Conservation (phyloP, 2,113 vertebrate genomes). For the Pedionomus torquatus region DNA sequence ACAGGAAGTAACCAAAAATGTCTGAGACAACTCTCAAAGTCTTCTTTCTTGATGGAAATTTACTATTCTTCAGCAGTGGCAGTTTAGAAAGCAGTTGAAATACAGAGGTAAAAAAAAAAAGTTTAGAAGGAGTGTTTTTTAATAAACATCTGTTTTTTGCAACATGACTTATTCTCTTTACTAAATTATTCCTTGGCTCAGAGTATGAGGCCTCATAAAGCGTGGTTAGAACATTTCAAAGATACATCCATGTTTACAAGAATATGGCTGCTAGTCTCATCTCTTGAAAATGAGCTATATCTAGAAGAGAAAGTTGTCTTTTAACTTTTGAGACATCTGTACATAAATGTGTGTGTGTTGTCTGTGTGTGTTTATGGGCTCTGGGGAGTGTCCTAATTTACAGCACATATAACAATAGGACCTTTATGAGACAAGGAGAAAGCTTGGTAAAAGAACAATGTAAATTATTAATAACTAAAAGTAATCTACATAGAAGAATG, state of each 20-base stretch:
- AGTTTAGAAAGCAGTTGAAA: slow-evolving; percentile 37
- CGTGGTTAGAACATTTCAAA: slow-evolving; percentile 20
- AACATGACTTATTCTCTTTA: slow-evolving; percentile 64
- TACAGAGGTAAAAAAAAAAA: neutral
- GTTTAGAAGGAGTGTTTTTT: neutral
- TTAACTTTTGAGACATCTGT: slow-evolving; percentile 14
- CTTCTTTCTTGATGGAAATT: slow-evolving; percentile 3
- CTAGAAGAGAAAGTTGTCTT: neutral
- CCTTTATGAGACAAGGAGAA: slow-evolving; percentile 44
- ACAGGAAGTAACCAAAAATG: slow-evolving; percentile 24
- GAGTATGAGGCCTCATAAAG: neutral
- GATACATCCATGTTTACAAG: slow-evolving; percentile 36
- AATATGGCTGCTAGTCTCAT: slow-evolving; percentile 36
- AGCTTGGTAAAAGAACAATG: slow-evolving; percentile 18
- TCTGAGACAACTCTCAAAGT: neutral
- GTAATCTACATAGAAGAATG: neutral
- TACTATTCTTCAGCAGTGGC: neutral
- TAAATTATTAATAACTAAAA: slow-evolving; percentile 17
- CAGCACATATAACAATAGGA: neutral
- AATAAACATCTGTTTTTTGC: slow-evolving; percentile 48
- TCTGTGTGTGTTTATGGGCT: neutral
- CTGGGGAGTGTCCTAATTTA: neutral
- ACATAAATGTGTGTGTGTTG: neutral
- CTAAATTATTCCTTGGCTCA: slow-evolving; percentile 49
- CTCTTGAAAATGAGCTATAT: neutral